phyloP scores from a whole-genome alignment of 2,113 vertebrate genomes.

The Colistium nudipinnis region DNA sequence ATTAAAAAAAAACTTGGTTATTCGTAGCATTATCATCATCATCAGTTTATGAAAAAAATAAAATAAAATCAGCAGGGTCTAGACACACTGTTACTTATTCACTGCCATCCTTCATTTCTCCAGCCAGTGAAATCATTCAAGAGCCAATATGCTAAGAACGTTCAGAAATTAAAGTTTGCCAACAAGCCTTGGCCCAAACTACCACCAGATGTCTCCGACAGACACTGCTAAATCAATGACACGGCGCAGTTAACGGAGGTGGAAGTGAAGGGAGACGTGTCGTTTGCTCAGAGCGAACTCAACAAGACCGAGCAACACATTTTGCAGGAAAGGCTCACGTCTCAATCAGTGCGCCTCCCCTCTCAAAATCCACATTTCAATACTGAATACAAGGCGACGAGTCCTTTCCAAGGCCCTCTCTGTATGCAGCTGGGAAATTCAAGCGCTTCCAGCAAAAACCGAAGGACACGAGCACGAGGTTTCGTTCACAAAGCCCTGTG shows the following conservation, averaged over 20 bases:
- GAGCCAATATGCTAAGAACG: conserved; percentile 50
- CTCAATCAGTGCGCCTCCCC: background rate
- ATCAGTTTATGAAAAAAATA: too few relatives aligned
- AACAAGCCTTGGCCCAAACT: conserved; percentile 44
- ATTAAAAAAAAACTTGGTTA: too few relatives aligned
- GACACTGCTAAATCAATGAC: conserved; percentile 40
- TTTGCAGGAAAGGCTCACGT: background rate
- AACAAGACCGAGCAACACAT: background rate
- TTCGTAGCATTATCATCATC: background rate
- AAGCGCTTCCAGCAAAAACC: conserved; percentile 1
- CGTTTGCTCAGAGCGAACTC: conserved; percentile 2
- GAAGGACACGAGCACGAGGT: conserved; percentile 12
- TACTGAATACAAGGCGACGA: background rate
- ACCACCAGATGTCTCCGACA: conserved; percentile 49
- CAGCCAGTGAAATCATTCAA: conserved; percentile 33
- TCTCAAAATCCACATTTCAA: background rate
- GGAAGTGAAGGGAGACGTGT: conserved; percentile 11
- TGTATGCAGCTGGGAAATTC: conserved; percentile 1
- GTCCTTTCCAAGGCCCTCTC: background rate
- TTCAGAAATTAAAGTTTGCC: conserved; percentile 44
- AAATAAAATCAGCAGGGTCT: conserved; percentile 18
- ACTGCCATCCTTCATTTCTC: conserved; percentile 20
- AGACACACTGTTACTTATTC: conserved; percentile 22
- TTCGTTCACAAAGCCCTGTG: background rate
- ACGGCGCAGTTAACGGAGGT: background rate